phyloP scores from a whole-genome alignment of 1,140 invertebrate genomes.

The Platyura marginata region DNA sequence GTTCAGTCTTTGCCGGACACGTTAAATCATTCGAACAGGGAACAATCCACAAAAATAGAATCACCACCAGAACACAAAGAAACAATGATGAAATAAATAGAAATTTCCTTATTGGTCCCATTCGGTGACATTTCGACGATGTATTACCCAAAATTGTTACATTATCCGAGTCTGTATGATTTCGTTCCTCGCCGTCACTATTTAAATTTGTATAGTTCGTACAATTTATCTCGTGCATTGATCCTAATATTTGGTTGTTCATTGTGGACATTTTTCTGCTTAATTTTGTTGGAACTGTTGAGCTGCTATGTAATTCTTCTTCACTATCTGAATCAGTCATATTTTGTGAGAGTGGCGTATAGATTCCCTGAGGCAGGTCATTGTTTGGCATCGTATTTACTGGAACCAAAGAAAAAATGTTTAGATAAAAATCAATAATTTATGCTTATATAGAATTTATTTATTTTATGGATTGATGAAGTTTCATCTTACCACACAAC shows the following conservation, averaged over 20 bases:
- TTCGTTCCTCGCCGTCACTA: slow-evolving; percentile 16
- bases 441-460: too few species aligned
- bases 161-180: slow-evolving; percentile 14
- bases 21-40: slow-evolving; percentile 45
- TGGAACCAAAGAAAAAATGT: too few species aligned
- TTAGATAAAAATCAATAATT: too few species aligned
- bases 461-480: too few species aligned
- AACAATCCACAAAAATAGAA: slow-evolving; percentile 53
- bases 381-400: slow-evolving; percentile 23
- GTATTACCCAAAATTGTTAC: slow-evolving; percentile 16
- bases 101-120: slow-evolving; percentile 41
- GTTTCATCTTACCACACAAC: too few species aligned
- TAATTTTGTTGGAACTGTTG: background rate
- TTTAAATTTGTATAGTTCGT: slow-evolving; percentile 19
- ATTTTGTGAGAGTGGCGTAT: slow-evolving; percentile 49
- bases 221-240: slow-evolving; percentile 5
- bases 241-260: slow-evolving; percentile 10
- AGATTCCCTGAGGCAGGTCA: slow-evolving; percentile 32
- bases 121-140: slow-evolving; percentile 23
- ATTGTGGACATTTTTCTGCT: too few species aligned
- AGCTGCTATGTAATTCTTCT: slow-evolving; percentile 31
- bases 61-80: slow-evolving; percentile 44
- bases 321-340: slow-evolving; percentile 55
- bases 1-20: slow-evolving; percentile 31
- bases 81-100: slow-evolving; percentile 47